Conservation (phyloP, 2,888 invertebrate genomes). For the Eupeodes luniger region DNA sequence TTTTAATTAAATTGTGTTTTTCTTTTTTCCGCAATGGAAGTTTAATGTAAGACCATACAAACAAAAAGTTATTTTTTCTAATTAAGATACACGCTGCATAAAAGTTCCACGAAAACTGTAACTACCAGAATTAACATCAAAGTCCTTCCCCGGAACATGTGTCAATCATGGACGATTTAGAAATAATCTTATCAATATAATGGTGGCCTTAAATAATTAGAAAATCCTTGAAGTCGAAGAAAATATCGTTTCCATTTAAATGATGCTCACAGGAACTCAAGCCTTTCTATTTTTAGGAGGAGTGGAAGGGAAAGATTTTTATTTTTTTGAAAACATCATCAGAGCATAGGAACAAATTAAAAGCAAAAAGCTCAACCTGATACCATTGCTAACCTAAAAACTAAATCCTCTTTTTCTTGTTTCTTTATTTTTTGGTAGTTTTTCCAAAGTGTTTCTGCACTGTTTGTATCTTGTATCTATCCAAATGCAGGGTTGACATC, state of each 20-base stretch:
- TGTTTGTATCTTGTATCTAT: constrained; percentile 21
- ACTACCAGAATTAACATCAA: neutral
- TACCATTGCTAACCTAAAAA: neutral
- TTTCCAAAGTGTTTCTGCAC: neutral
- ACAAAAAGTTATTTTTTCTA: neutral
- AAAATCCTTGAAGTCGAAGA: neutral
- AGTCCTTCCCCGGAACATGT: neutral
- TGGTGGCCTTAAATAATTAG: constrained; percentile 39
- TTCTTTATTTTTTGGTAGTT: neutral
- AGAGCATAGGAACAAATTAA: neutral
- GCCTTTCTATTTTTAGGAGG: neutral
- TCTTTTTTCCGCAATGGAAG: neutral
- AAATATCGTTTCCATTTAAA: constrained; percentile 11
- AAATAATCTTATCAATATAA: constrained; percentile 62
- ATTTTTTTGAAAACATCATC: neutral
- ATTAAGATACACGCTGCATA: neutral
- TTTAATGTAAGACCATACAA: neutral
- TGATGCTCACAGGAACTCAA: neutral
- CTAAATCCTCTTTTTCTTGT: constrained; percentile 11
- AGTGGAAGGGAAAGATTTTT: neutral
- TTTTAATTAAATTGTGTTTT: constrained; percentile 21
- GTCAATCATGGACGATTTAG: constrained; percentile 35
- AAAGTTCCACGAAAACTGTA: neutral
- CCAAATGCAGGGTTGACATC: constrained; percentile 64
- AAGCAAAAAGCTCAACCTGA: neutral